Conservation (phyloP, 2,888 invertebrate genomes). For the Lacanobia wlatinum region DNA sequence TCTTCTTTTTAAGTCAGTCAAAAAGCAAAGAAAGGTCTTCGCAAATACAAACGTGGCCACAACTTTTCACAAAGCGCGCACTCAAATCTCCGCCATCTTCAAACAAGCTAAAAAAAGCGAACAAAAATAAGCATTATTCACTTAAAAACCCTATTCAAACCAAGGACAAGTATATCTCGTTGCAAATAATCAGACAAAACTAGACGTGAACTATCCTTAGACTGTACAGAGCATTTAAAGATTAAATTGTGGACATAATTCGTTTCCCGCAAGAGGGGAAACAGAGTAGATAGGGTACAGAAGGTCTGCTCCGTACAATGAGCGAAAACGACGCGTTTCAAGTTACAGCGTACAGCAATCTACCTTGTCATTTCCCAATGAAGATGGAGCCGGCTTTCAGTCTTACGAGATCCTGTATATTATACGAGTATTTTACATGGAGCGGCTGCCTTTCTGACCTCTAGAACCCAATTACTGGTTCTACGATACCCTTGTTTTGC, state of each 20-base stretch:
- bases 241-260: constrained; percentile 76
- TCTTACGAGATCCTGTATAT: too few species aligned
- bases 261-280: constrained; percentile 58
- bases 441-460: too few species aligned
- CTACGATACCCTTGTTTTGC: too few species aligned
- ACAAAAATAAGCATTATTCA: constrained; percentile 20
- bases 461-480: too few species aligned
- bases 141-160: constrained; percentile 14
- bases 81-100: neutral
- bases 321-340: neutral
- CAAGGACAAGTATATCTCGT: constrained; percentile 16
- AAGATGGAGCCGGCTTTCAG: too few species aligned
- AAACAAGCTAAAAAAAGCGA: constrained; percentile 6
- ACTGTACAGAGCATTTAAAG: constrained; percentile 71
- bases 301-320: neutral
- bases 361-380: too few species aligned
- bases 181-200: constrained; percentile 38
- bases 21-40: neutral
- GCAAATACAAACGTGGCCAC: neutral
- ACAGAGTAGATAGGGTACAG: neutral
- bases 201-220: constrained; percentile 47
- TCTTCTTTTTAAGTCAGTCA: neutral
- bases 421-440: too few species aligned
- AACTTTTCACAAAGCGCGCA: neutral
- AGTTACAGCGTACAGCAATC: neutral